Conservation (phyloP, 2,113 vertebrate genomes). For the Osmerus eperlanus region DNA sequence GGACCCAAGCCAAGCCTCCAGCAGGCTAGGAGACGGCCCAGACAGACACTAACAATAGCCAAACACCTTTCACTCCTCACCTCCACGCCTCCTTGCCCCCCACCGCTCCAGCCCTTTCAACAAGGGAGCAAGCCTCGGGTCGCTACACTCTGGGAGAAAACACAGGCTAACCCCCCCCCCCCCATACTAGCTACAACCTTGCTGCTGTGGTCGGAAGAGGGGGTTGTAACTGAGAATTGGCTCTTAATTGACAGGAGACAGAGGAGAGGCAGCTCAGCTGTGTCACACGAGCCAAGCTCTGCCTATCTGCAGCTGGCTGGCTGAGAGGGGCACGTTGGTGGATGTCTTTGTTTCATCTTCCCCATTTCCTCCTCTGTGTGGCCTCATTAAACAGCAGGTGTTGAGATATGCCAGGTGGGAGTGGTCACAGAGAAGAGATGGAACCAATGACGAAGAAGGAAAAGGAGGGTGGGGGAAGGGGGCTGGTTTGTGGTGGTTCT, state of each 20-base stretch:
- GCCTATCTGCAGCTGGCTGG: conserved; percentile 51
- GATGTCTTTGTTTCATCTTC: conserved; percentile 57
- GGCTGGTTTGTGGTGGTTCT: conserved; percentile 53
- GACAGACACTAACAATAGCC: conserved; percentile 51
- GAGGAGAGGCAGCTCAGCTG: conserved; percentile 36
- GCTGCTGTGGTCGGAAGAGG: neutral
- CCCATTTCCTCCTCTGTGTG: conserved; percentile 51
- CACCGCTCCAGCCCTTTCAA: neutral
- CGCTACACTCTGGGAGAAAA: neutral
- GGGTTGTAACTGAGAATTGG: conserved; percentile 6
- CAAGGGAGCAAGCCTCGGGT: conserved; percentile 4
- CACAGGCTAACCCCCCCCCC: neutral
- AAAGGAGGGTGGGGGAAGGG: neutral
- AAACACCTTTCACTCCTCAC: conserved; percentile 30
- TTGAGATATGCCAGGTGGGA: conserved; percentile 64
- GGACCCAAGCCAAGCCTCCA: conserved; percentile 60
- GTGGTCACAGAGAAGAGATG: conserved; percentile 49
- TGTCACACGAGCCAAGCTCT: conserved; percentile 46
- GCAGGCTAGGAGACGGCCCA: conserved; percentile 31
- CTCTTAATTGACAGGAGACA: conserved; percentile 29
- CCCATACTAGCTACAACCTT: neutral
- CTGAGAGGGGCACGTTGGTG: conserved; percentile 24
- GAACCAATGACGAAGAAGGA: conserved; percentile 5
- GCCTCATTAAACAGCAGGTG: conserved; percentile 68
- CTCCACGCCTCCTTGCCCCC: neutral